Base-by-base conservation (phyloP, 2,888 invertebrate genomes). In the Diarsia mendica region DNA sequence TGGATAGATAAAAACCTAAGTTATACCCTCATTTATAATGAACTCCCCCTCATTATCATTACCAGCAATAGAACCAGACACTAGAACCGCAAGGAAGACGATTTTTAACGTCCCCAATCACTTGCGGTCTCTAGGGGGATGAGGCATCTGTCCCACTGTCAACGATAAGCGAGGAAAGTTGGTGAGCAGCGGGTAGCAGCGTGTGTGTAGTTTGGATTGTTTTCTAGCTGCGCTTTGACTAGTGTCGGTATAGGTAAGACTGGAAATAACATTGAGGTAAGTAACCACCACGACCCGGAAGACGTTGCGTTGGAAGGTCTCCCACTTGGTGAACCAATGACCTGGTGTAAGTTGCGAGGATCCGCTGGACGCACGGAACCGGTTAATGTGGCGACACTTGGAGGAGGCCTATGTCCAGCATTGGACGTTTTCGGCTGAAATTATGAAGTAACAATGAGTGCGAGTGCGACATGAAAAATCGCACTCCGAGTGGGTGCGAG, bases 51-150 rank as follows among this genome's bases (percentile, higher is more conserved):
- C 60, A 82, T 78, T 63, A 77, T 33, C 78, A 49, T 81, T 65
- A 49, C 4, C 13, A 49, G 18, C 9, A 44, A 48, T 76, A 46
- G 75, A 66, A 49, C 48, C 2, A 82, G 53, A 33, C 18, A 60
- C 33, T n/a, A n/a, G 53, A 28, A 71, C 11, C 61, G 84, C 66
- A 39, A 84, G n/a, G 48, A 58, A 10, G 64, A 65, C 63, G 55
- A 18, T 65, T 75, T 63, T 80, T 44, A 75, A 67, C 10, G 49
- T 46, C 51, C 60, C 67, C 51, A 55, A 75, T 80, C 67, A 63
- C 51, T 46, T 48, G 67, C 23, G 44, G 67, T 61, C 76, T 75
- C 84, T 15, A 18, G 84, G 76, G 81, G 46, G 15, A 13, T 65
- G 44, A 67, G 60, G 33, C 33, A 3, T 4, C 10, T 60, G 18